These are phyloP conservation scores for Solea solea DNA, from an alignment of 2,113 vertebrate species.

Conservation along the genomic window DNA sequence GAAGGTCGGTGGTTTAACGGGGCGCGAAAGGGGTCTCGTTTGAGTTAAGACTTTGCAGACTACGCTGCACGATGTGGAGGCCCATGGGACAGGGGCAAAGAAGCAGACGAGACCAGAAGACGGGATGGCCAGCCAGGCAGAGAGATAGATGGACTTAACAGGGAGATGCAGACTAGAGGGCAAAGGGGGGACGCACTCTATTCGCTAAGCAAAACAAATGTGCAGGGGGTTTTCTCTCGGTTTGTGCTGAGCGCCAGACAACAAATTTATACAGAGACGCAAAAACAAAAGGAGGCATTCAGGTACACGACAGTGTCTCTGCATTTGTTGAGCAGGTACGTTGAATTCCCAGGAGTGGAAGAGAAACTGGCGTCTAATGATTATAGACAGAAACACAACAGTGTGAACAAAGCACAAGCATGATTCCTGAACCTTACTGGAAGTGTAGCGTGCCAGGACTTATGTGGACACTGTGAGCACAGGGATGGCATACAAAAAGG, in stretches of 20 bases:
- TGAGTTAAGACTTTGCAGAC: constrained; percentile 69
- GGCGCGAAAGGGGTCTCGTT: constrained; percentile 70
- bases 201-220: constrained; percentile 54
- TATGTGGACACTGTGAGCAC: constrained; percentile 40
- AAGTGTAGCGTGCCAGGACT: constrained; percentile 18
- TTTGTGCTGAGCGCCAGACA: background rate
- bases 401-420: constrained; percentile 36
- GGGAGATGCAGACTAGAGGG: constrained; percentile 51
- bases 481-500: constrained; percentile 50
- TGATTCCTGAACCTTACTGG: constrained; percentile 35
- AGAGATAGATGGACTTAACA: constrained; percentile 67
- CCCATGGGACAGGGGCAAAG: constrained; percentile 69
- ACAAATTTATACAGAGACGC: constrained; percentile 30
- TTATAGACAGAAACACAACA: constrained; percentile 24
- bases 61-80: constrained; percentile 58
- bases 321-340: constrained; percentile 57
- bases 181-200: constrained; percentile 63
- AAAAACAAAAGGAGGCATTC: constrained; percentile 26
- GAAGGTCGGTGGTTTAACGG: constrained; percentile 80
- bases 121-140: constrained; percentile 56
- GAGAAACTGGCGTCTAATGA: constrained; percentile 5
- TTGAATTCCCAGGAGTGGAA: constrained; percentile 23
- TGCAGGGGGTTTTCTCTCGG: constrained; percentile 12
- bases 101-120: constrained; percentile 59
- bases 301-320: constrained; percentile 15